Evolutionary conservation across 2,888 invertebrate genomes (phyloP).

Genomic region (Eupithecia tripunctaria): DNA sequence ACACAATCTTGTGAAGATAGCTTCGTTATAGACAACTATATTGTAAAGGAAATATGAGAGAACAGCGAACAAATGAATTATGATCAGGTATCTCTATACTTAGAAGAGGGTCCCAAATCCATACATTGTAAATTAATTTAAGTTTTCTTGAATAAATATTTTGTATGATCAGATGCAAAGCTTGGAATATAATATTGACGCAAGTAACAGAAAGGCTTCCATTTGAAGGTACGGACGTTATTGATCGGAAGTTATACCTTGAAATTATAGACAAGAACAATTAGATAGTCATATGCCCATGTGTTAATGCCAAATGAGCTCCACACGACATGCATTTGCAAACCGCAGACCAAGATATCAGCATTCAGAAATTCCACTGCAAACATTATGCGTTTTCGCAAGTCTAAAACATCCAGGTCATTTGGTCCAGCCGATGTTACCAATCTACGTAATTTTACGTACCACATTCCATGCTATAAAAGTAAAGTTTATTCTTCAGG

Average conservation of each 20-base stretch:
- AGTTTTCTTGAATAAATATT: no score
- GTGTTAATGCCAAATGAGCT: conserved; percentile 47
- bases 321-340: conserved; percentile 51
- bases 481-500: background rate
- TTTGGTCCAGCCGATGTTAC: conserved; percentile 4
- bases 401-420: conserved; percentile 48
- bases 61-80: conserved; percentile 39
- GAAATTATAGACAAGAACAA: conserved; percentile 26
- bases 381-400: conserved; percentile 65
- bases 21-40: conserved; percentile 61
- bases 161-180: conserved; percentile 32
- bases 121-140: no score
- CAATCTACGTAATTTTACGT: background rate
- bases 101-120: no score
- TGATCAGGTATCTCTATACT: no score
- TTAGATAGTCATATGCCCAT: conserved; percentile 12
- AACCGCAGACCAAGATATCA: conserved; percentile 53
- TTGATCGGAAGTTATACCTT: conserved; percentile 7
- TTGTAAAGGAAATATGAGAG: conserved; percentile 46
- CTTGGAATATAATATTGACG: conserved; percentile 22
- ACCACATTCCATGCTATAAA: background rate
- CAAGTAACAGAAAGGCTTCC: background rate
- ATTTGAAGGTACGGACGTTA: background rate
- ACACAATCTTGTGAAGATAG: conserved; percentile 77
- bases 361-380: conserved; percentile 56